A percentile compares a stretch with the other conserved stretches of the same genome.
Conservation (phyloP, 2,888 invertebrate species). For the Bedellia somnulentella region DNA sequence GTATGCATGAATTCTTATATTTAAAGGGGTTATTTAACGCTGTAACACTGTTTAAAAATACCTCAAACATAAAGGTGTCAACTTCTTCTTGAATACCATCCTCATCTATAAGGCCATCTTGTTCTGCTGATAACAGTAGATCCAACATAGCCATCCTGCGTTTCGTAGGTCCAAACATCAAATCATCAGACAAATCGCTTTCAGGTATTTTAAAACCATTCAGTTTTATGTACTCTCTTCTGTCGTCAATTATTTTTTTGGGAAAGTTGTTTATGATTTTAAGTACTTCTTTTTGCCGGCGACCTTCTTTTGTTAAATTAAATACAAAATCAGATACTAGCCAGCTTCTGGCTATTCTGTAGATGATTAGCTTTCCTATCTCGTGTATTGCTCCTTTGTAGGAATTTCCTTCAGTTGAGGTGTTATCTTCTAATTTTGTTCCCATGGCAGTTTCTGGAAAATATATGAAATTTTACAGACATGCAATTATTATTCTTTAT, state of each 20-base stretch:
- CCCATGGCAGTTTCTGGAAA: slow-evolving; percentile 71
- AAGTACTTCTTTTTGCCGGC: slow-evolving; percentile 35
- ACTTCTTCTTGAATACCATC: slow-evolving; percentile 63
- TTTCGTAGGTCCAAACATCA: slow-evolving; percentile 24
- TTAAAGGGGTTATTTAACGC: neutral
- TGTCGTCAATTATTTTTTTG: slow-evolving; percentile 31
- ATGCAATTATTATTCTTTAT: no score
- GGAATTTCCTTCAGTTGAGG: slow-evolving; percentile 30
- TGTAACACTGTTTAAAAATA: slow-evolving; percentile 10
- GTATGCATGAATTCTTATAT: no score
- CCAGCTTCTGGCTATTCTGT: slow-evolving; percentile 57
- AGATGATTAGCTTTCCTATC: slow-evolving; percentile 30
- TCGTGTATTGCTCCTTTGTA: slow-evolving; percentile 62
- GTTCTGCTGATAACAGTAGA: slow-evolving; percentile 44
- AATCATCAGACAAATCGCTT: slow-evolving; percentile 13
- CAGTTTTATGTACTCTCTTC: slow-evolving; percentile 19
- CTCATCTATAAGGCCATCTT: slow-evolving; percentile 41
- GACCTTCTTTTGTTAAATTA: slow-evolving; percentile 44
- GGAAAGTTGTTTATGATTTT: slow-evolving; percentile 32
- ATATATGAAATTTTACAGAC: no score
- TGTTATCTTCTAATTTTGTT: slow-evolving; percentile 50
- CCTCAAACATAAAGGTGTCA: slow-evolving; percentile 67
- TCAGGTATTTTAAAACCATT: slow-evolving; percentile 6
- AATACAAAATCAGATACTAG: slow-evolving; percentile 58
- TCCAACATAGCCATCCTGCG: slow-evolving; percentile 59